Evolutionary conservation across 2,888 invertebrate genomes (phyloP).

Genomic region (Tanytarsus gracilentus): DNA sequence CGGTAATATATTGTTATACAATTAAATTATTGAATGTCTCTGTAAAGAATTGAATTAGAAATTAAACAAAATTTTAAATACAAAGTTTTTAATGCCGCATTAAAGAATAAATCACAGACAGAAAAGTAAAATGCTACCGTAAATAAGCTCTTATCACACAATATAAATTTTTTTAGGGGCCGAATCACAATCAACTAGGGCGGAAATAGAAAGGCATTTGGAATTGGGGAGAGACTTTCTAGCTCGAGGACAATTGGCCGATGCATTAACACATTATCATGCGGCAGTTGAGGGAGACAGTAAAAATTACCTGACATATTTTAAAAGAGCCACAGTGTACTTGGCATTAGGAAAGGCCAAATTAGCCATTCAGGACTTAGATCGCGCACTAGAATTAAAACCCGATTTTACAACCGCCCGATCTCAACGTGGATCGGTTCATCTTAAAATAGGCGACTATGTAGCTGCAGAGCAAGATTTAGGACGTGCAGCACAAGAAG

Average conservation of each 20-base stretch:
- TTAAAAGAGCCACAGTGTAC: constrained; percentile 91
- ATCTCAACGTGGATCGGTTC: constrained; percentile 74
- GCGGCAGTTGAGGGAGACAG: constrained; percentile 97
- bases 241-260: constrained; percentile 85
- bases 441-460: constrained; percentile 81
- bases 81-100: too few species aligned
- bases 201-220: constrained; percentile 86
- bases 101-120: too few species aligned
- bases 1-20: too few species aligned
- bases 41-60: too few species aligned
- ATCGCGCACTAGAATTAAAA: constrained; percentile 84
- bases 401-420: constrained; percentile 88
- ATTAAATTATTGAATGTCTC: too few species aligned
- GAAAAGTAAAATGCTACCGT: too few species aligned
- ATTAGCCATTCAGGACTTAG: constrained; percentile 89
- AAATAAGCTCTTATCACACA: too few species aligned
- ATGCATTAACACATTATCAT: constrained; percentile 95
- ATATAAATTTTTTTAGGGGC: constrained; percentile 49
- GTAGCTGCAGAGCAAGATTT: constrained; percentile 75
- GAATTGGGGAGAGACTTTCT: constrained; percentile 88
- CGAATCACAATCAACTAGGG: constrained; percentile 54
- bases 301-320: constrained; percentile 89
- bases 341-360: constrained; percentile 92
- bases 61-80: too few species aligned
- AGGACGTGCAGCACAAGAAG: constrained; percentile 60